Conservation (phyloP, 2,113 vertebrate species). For the Grammomys surdaster region DNA sequence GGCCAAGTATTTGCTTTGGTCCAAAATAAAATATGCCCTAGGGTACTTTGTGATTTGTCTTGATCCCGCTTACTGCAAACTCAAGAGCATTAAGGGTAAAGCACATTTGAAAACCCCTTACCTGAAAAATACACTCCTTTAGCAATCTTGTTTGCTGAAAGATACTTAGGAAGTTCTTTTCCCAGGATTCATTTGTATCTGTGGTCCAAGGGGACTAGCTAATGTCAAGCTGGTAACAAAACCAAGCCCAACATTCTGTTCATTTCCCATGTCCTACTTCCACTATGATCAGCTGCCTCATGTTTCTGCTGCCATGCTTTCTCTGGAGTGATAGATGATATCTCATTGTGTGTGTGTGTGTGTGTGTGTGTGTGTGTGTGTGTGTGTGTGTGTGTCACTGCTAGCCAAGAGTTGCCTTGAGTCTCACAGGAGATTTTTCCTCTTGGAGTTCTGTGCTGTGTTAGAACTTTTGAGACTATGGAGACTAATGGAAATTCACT, state of each 20-base stretch:
- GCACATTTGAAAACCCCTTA: not conserved
- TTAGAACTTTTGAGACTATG: not conserved
- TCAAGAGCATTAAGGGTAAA: not conserved
- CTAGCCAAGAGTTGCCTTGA: not conserved
- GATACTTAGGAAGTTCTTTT: not conserved
- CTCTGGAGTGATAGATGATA: not conserved
- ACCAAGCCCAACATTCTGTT: not conserved
- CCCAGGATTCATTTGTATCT: not conserved
- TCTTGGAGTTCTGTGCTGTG: not conserved
- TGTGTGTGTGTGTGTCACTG: not conserved
- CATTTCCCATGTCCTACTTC: not conserved
- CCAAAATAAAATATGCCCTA: not conserved
- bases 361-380: too few species aligned
- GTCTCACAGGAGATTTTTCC: not conserved
- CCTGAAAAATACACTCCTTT: not conserved
- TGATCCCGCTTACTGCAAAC: not conserved
- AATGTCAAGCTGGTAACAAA: not conserved
- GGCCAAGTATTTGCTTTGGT: not conserved
- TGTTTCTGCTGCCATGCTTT: not conserved
- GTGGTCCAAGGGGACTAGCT: not conserved
- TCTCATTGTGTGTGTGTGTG: not conserved
- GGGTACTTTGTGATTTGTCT: not conserved
- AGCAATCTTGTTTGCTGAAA: not conserved
- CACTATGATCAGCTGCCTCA: too few species aligned
- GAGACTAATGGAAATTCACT: not conserved